These are phyloP conservation scores for Euura lappo DNA, from an alignment of 1,140 invertebrate genomes.

Conservation along the genomic window DNA sequence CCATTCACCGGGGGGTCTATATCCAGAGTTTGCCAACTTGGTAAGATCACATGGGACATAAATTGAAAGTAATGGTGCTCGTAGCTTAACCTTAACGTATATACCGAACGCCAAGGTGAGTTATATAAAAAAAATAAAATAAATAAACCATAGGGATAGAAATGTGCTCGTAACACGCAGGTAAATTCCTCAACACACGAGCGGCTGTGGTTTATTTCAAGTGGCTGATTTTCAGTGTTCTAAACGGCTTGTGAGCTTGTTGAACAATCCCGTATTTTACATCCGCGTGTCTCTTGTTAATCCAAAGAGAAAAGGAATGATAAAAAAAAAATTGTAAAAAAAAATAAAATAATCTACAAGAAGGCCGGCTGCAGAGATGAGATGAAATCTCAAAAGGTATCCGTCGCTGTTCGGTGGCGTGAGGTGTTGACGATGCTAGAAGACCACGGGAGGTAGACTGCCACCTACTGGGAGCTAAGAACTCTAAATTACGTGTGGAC, in stretches of 20 bases:
- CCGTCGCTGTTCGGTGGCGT: conserved; percentile 14
- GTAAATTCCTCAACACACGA: too few relatives aligned
- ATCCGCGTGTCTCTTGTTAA: neutral
- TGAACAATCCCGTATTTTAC: neutral
- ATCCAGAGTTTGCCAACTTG: conserved; percentile 43
- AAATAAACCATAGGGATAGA: too few relatives aligned
- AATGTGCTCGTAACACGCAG: too few relatives aligned
- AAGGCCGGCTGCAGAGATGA: neutral
- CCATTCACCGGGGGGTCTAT: conserved; percentile 43
- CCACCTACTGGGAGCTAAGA: conserved; percentile 53
- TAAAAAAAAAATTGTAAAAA: conserved; percentile 8
- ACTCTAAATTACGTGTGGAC: conserved; percentile 58
- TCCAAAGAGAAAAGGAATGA: conserved; percentile 11
- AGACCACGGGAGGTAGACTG: conserved; percentile 47
- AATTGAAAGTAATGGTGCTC: conserved; percentile 55
- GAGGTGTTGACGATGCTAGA: conserved; percentile 27
- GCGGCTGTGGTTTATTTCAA: too few relatives aligned
- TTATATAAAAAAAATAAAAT: neutral
- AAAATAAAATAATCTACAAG: neutral
- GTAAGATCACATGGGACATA: conserved; percentile 45
- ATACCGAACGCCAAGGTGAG: neutral
- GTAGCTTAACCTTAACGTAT: conserved; percentile 2
- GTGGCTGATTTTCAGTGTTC: too few relatives aligned
- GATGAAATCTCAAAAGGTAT: conserved; percentile 8
- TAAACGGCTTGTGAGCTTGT: neutral